Conservation (phyloP, 2,888 invertebrate genomes). For the Heterodera filipjevi region DNA sequence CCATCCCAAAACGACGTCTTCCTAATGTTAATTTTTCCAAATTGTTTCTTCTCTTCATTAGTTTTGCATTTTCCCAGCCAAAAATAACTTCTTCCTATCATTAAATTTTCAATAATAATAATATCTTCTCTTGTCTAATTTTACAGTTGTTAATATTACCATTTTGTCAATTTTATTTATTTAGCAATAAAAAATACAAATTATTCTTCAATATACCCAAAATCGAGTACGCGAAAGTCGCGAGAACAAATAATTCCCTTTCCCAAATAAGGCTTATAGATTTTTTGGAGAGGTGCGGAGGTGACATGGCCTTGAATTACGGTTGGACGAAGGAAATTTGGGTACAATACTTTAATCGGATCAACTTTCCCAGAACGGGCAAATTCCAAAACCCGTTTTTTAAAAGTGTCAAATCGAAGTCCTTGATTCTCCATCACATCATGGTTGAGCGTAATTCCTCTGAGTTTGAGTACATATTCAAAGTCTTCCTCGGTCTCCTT, state of each 20-base stretch:
- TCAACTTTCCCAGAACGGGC: background rate
- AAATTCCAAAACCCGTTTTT: constrained; percentile 8
- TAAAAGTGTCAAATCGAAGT: constrained; percentile 7
- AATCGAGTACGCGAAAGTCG: constrained; percentile 15
- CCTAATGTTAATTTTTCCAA: background rate
- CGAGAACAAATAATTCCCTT: background rate
- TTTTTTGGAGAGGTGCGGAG: constrained; percentile 6
- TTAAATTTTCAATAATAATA: too few species aligned
- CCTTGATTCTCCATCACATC: background rate
- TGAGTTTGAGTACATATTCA: background rate
- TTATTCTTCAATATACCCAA: background rate
- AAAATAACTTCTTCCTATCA: too few species aligned
- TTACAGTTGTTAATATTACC: too few species aligned
- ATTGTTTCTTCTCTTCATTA: background rate
- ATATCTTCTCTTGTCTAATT: too few species aligned
- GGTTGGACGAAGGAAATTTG: constrained; percentile 12
- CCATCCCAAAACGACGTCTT: background rate
- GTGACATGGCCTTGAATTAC: constrained; percentile 1
- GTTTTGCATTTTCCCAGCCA: background rate
- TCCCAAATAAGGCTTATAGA: constrained; percentile 14
- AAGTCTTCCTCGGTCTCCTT: background rate
- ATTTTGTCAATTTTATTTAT: too few species aligned
- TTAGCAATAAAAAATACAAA: background rate
- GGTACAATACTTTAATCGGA: background rate
- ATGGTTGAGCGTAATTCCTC: background rate